These are phyloP conservation scores for Colaptes auratus DNA, from an alignment of 2,113 vertebrate genomes.

Conservation along the genomic window DNA sequence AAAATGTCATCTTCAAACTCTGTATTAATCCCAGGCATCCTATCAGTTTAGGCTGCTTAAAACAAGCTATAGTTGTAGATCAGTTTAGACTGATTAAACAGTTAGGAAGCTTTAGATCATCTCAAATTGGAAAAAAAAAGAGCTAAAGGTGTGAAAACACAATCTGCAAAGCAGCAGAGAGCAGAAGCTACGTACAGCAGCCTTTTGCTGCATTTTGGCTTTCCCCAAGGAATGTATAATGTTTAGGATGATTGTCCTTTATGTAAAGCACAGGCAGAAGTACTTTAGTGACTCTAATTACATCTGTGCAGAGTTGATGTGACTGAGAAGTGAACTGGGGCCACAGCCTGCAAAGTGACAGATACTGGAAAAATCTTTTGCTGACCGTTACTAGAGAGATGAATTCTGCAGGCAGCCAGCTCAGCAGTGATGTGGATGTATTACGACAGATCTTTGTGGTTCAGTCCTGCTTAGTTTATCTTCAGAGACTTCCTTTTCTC, in stretches of 20 bases:
- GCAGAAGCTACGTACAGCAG: background rate
- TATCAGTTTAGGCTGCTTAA: slow-evolving; percentile 9
- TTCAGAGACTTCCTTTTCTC: background rate
- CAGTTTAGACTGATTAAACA: slow-evolving; percentile 34
- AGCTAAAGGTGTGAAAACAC: background rate
- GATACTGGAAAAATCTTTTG: background rate
- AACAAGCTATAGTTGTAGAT: background rate
- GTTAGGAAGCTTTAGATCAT: slow-evolving; percentile 25
- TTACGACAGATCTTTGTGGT: background rate
- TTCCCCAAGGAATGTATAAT: background rate
- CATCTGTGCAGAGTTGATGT: background rate
- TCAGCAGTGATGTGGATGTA: background rate
- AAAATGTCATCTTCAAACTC: background rate
- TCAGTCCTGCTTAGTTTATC: background rate
- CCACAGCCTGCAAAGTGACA: background rate
- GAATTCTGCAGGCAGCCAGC: background rate
- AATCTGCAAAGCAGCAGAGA: background rate
- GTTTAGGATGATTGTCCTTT: slow-evolving; percentile 30
- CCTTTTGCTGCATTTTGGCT: background rate
- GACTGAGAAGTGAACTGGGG: background rate
- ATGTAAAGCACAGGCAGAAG: slow-evolving; percentile 27
- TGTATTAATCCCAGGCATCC: background rate
- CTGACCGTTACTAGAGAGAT: background rate
- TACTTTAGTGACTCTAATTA: slow-evolving; percentile 34
- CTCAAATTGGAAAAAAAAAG: background rate